Base-by-base conservation (phyloP, 2,113 vertebrate genomes). In the Dendropsophus ebraccatus region DNA sequence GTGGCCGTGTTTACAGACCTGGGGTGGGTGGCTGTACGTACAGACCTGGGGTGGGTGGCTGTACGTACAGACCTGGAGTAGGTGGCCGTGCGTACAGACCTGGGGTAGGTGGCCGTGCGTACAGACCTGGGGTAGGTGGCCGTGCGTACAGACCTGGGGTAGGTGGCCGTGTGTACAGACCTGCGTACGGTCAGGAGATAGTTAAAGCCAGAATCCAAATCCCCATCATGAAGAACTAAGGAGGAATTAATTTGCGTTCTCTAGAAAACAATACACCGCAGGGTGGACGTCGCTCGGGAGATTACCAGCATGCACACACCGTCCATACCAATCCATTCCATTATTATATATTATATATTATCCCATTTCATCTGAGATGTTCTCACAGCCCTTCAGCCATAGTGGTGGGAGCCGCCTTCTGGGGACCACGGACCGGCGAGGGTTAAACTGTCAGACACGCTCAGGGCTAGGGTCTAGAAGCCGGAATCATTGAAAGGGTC, bases 221-320 rank as follows among this genome's bases (percentile, higher is more conserved):
- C 84, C 37, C 77, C 37, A 60, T 60, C 35, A 35, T 50, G 25
- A 81, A 47, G 50, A 80, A 86, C 50, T 49, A 52, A 62, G 60
- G 25, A 73, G 93, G 94, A 93, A 95, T 94, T 94, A 94, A 95
- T 95, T 95, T 94, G 93, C 93, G 92, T 89, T 92, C 93, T 91
- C 60, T 92, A 91, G 91, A 92, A 90, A 89, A 91, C 89, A 89
- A 91, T 94, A 94, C 94, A 95, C 94, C 94, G 94, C 94, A 94
- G 95, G 93, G 93, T 49, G 52, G 88, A 91, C 32, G 94, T 92
- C 89, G 88, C 94, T 94, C 92, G 86, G 87, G 91, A 94, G 92
- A 94, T 91, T 91, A 92, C 89, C 91, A 92, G 91, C 88, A 90
- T 90, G 93, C 93, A 93, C 94, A 92, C 90, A 88, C 70, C 86